Evolutionary conservation across 1,140 invertebrate species (phyloP), one percentile per base, ranked within the genome.

Genomic region (Polypedilum vanderplanki): DNA sequence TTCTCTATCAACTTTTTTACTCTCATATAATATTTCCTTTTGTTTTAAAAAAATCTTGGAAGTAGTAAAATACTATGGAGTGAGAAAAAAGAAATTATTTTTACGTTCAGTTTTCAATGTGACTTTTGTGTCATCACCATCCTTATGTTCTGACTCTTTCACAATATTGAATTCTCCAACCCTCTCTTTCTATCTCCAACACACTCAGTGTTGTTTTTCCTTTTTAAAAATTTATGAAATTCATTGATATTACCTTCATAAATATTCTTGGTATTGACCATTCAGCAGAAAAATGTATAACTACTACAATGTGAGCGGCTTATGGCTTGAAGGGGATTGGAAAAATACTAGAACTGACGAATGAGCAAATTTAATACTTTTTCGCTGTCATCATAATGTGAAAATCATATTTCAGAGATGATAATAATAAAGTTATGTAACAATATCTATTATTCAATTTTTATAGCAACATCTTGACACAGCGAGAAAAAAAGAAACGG

Each of bases 241-340:
- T 70, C 65, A 70, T 70, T 70, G 65, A 18, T 70, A 70, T 70
- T 22, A 70, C 65, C 65, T 70, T 70, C 15, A 70, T 70, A 70
- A 70, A 70, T 70, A 70, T 70, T 70, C n/a, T 20, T 18, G 18
- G 4, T 22, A 70, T 70, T 70, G 65, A 70, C 65, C 65, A 70
- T 70, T 70, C 65, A 70, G 65, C 65, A 70, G 17, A 70, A 70
- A 70, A 18, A 20, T n/a, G n/a, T n/a, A n/a, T n/a, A n/a, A n/a
- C n/a, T n/a, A n/a, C 17, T 18, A 4, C 9, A 9, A 20, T 9
- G 18, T 18, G 65, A 18, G 65, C 17, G n/a, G n/a, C 46, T n/a
- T n/a, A 57, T 15, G 46, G 46, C 46, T 57, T 57, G 46, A 57
- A 57, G 46, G 46, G n/a, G n/a, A n/a, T n/a, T n/a, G n/a, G n/a